Evolutionary conservation across 35 echinoderm and acorn worm species (phyloP).

Genomic region (Acanthaster planci): DNA sequence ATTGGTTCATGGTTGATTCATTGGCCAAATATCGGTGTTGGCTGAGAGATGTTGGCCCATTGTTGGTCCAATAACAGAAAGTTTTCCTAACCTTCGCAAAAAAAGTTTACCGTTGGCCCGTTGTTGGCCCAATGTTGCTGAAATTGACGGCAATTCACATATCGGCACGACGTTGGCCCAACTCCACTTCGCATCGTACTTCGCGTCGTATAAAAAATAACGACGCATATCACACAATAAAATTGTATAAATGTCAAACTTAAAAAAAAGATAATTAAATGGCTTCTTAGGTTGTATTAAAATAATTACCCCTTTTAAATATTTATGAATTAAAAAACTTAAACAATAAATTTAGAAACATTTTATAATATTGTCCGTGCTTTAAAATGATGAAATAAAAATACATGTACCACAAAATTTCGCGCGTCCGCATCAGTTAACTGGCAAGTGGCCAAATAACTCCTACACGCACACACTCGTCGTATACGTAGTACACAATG

Average conservation of each 20-base stretch:
- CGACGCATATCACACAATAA: too few relatives aligned
- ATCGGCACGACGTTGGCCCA: too few relatives aligned
- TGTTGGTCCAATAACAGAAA: background rate
- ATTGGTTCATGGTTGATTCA: background rate
- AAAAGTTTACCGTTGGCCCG: background rate
- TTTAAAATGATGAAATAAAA: background rate
- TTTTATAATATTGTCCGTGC: background rate
- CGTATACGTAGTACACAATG: background rate
- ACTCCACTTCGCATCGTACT: too few relatives aligned
- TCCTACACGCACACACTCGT: too few relatives aligned
- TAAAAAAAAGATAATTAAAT: background rate
- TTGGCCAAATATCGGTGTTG: slow-evolving; percentile 4
- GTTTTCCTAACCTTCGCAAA: background rate
- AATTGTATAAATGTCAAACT: too few relatives aligned
- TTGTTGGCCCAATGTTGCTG: background rate
- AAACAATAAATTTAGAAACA: background rate
- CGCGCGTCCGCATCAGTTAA: background rate
- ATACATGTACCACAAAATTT: background rate
- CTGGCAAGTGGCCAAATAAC: slow-evolving; percentile 2
- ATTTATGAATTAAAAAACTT: background rate
- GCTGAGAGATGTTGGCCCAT: background rate
- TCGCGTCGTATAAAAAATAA: too few relatives aligned
- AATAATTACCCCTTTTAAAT: background rate
- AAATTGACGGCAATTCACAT: background rate
- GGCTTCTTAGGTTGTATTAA: background rate